Evolutionary conservation across 2,888 invertebrate genomes (phyloP), one percentile per base, ranked within the genome.

Genomic region (Tetragonula carbonaria): DNA sequence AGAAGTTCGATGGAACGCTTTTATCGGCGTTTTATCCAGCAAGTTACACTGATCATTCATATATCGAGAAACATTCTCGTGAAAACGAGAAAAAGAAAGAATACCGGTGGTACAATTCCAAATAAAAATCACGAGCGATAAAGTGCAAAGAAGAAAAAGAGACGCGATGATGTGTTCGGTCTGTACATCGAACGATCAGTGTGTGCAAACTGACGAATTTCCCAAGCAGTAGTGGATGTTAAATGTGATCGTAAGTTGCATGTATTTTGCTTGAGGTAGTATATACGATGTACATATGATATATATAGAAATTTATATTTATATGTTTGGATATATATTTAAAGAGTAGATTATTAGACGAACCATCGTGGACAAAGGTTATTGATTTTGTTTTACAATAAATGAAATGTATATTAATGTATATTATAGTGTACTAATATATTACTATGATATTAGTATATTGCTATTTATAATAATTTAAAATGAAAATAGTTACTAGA

Each of bases 161-260:
- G 45, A 21, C n/a, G 21, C 62, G 63, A 65, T 23, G 65, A 53
- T 38, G 18, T 63, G 33, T 59, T 68, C 57, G 28, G 6, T 70
- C 28, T 33, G 21, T 16, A 28, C 66, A 55, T 74, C 28, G 74
- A 84, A 70, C 55, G 57, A 77, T 74, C 68, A 33, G 28, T 67
- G 74, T 68, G 62, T 68, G 62, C 4, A 62, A 68, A 38, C 28
- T 59, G 57, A 59, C 57, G 21, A 50, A n/a, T 66, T 33, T 51
- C 55, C 45, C n/a, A 21, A 18, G 23, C 45, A 63, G 8, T 50
- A 71, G n/a, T 71, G 16, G 23, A 57, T 71, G 78, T 74, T 78
- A 28, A 63, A 45, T 77, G 53, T 80, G 13, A 57, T 16, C 33
- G 57, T 73, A 70, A 65, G 28, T 28, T 78, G 84, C 84, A 85